These are phyloP conservation scores for Mesorhabditis sp. DNA, from an alignment of 2,888 invertebrate species.

Conservation along the genomic window DNA sequence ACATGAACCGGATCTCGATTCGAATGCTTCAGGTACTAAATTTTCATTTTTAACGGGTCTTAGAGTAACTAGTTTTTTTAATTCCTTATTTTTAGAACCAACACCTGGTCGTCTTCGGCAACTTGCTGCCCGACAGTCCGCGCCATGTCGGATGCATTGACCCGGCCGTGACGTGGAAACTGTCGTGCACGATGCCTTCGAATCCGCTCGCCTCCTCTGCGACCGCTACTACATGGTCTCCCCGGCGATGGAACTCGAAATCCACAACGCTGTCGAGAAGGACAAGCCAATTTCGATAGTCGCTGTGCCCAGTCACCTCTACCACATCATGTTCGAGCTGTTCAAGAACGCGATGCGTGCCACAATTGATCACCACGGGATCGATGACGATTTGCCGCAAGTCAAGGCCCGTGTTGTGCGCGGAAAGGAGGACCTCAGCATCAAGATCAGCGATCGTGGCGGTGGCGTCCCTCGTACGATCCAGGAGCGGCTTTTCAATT, in stretches of 20 bases:
- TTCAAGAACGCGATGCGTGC: constrained; percentile 97
- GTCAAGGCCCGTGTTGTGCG: constrained; percentile 79
- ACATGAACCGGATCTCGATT: constrained; percentile 96
- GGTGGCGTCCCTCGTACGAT: constrained; percentile 82
- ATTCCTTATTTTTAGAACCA: no score
- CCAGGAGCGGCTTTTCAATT: constrained; percentile 85
- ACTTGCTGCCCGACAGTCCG: constrained; percentile 60
- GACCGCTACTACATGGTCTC: constrained; percentile 94
- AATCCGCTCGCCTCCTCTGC: constrained; percentile 92
- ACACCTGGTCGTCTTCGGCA: constrained; percentile 60
- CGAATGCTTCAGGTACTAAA: constrained; percentile 99
- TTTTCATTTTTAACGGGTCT: constrained; percentile 58
- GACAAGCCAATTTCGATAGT: constrained; percentile 77
- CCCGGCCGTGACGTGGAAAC: constrained; percentile 82
- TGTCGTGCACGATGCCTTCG: constrained; percentile 90
- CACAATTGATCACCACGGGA: constrained; percentile 82
- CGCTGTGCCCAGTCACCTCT: constrained; percentile 94
- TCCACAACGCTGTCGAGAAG: constrained; percentile 48
- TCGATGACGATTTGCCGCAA: constrained; percentile 73
- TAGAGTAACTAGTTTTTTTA: constrained; percentile 5
- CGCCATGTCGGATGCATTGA: constrained; percentile 91
- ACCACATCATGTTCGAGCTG: constrained; percentile 97
- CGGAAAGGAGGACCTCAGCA: constrained; percentile 88
- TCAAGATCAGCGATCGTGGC: constrained; percentile 81
- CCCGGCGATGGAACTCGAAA: constrained; percentile 77